Evolutionary conservation across 92 coral and sea anemone species (phyloP).

Genomic region (Umimayanthus chanpuru): DNA sequence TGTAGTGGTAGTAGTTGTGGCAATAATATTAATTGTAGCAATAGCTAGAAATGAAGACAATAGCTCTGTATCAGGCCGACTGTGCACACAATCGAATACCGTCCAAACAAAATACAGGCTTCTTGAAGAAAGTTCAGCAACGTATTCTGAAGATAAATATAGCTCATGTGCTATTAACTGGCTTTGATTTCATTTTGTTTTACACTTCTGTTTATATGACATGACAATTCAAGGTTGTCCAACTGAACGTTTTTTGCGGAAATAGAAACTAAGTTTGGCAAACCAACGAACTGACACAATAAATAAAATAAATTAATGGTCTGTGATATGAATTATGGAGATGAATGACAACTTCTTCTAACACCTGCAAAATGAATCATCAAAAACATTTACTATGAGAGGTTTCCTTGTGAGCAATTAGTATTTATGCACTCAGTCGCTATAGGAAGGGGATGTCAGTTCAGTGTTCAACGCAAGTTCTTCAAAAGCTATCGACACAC

Average conservation of each 20-base stretch:
- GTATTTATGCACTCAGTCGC: neutral
- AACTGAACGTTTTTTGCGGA: neutral
- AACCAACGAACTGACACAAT: neutral
- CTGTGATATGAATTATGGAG: conserved; percentile 8
- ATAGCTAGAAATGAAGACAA: too few relatives aligned
- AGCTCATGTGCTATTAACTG: neutral
- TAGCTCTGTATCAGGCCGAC: neutral
- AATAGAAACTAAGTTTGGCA: neutral
- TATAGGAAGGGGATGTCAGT: neutral
- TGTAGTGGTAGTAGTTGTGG: too few relatives aligned
- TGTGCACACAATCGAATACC: neutral
- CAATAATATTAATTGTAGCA: too few relatives aligned
- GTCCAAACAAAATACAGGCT: neutral
- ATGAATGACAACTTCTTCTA: neutral
- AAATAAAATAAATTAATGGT: neutral
- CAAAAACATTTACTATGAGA: neutral
- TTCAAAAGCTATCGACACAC: neutral
- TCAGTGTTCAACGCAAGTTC: neutral
- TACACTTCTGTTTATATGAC: neutral
- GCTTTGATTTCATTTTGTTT: neutral
- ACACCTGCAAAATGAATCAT: conserved; percentile 4
- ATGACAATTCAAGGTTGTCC: too few relatives aligned
- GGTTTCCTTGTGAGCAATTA: neutral
- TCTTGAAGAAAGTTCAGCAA: too few relatives aligned
- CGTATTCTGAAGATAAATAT: neutral